phyloP scores from a whole-genome alignment of 2,113 vertebrate species.

The Pardalotus punctatus region DNA sequence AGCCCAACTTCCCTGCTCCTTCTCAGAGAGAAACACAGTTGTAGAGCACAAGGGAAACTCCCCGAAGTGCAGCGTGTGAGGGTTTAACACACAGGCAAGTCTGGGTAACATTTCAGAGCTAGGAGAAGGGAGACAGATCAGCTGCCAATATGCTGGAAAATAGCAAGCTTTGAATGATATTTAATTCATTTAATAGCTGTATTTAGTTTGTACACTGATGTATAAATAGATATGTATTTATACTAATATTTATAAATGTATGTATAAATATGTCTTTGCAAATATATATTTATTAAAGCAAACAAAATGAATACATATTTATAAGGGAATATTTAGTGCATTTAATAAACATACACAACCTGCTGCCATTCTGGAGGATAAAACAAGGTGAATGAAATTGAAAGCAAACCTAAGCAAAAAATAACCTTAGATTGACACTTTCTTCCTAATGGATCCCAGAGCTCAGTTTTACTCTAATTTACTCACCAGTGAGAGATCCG shows the following conservation, averaged over 20 bases:
- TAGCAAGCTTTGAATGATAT: neutral
- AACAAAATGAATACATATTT: conserved; percentile 45
- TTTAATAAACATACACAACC: conserved; percentile 46
- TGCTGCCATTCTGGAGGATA: conserved; percentile 11
- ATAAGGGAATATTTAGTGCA: conserved; percentile 31
- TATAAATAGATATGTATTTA: conserved; percentile 31
- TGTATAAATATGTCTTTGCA: conserved; percentile 2
- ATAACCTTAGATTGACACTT: conserved; percentile 40
- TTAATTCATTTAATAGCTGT: conserved; percentile 20
- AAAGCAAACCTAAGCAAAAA: conserved; percentile 36
- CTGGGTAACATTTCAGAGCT: neutral
- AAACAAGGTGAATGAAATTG: conserved; percentile 18
- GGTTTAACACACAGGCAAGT: neutral
- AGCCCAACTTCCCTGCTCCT: conserved; percentile 8
- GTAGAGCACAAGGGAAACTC: neutral
- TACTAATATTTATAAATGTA: conserved; percentile 40
- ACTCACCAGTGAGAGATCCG: neutral
- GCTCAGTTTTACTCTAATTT: conserved; percentile 25
- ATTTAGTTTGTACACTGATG: neutral
- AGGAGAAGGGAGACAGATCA: neutral
- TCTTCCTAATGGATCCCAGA: conserved; percentile 25
- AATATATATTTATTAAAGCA: conserved; percentile 26
- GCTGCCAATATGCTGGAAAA: conserved; percentile 6
- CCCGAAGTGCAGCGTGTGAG: neutral
- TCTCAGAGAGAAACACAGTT: conserved; percentile 8